These are phyloP conservation scores for Spheniscus mendiculus DNA, from an alignment of 2,113 vertebrate genomes.

Conservation along the genomic window DNA sequence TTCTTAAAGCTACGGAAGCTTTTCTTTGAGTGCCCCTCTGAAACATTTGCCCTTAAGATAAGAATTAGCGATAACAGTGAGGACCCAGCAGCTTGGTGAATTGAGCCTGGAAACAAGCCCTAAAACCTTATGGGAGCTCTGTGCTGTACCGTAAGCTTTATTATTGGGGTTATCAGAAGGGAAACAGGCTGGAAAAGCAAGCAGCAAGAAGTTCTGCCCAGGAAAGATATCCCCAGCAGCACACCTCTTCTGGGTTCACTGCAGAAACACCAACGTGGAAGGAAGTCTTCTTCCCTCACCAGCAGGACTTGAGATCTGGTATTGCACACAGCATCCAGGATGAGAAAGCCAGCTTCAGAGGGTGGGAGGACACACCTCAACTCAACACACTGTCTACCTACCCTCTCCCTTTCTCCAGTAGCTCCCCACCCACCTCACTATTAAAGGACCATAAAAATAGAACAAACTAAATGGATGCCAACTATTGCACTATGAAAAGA, in stretches of 20 bases:
- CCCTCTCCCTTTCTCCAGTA: not conserved
- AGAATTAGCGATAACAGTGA: not conserved
- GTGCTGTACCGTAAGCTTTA: not conserved
- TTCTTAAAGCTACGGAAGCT: slow-evolving; percentile 54
- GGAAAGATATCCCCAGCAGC: not conserved
- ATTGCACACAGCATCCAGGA: not conserved
- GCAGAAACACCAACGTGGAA: not conserved
- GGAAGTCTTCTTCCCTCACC: not conserved
- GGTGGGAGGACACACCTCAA: not conserved
- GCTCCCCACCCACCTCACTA: not conserved
- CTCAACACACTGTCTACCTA: not conserved
- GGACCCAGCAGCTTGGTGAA: not conserved
- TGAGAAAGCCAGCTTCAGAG: not conserved
- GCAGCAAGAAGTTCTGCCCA: not conserved
- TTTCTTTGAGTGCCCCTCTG: not conserved
- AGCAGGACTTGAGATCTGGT: not conserved
- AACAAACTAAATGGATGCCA: not conserved
- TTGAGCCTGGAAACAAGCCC: not conserved
- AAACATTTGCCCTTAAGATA: slow-evolving; percentile 1
- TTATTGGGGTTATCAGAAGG: not conserved
- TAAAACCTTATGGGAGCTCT: not conserved
- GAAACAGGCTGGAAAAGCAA: not conserved
- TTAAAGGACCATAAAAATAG: not conserved
- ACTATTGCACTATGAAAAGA: not conserved
- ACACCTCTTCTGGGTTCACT: not conserved